A percentile compares a stretch with the other conserved stretches of the same genome.
Conservation (phyloP, 2,797 vertebrate species). For the Anisognathus igniventris region DNA sequence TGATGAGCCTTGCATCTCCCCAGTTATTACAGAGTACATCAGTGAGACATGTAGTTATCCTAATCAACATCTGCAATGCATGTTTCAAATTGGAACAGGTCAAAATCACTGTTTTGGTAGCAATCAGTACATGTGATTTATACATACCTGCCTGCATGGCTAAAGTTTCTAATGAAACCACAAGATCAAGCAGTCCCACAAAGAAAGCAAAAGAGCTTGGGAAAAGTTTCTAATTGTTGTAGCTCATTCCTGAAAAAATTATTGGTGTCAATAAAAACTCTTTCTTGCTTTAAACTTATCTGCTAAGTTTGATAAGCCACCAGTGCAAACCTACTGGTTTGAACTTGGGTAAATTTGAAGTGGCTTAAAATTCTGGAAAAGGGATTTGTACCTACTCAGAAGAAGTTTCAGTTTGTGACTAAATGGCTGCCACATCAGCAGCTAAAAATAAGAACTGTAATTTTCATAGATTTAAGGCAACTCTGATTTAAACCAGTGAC, state of each 20-base stretch:
- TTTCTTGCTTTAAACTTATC: background rate
- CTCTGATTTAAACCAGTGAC: conserved; percentile 14
- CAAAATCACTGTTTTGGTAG: background rate
- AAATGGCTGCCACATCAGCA: background rate
- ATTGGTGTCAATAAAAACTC: background rate
- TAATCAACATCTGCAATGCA: background rate
- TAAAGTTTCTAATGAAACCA: background rate
- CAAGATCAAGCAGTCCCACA: background rate
- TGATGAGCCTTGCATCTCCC: background rate
- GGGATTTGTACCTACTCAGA: background rate
- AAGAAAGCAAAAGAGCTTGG: background rate
- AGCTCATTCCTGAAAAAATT: background rate
- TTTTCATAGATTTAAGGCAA: conserved; percentile 19
- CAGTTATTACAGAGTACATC: background rate
- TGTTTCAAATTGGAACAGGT: background rate
- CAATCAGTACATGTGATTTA: background rate
- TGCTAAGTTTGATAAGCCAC: background rate
- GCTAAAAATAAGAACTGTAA: background rate
- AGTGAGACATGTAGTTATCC: rapidly evolving
- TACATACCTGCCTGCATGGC: background rate
- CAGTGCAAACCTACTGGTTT: background rate
- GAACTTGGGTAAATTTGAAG: background rate
- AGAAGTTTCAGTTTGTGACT: background rate
- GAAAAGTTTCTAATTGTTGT: background rate
- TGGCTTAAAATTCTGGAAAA: background rate